Base-by-base conservation (phyloP, 2,113 vertebrate species). In the Nasalis larvatus region DNA sequence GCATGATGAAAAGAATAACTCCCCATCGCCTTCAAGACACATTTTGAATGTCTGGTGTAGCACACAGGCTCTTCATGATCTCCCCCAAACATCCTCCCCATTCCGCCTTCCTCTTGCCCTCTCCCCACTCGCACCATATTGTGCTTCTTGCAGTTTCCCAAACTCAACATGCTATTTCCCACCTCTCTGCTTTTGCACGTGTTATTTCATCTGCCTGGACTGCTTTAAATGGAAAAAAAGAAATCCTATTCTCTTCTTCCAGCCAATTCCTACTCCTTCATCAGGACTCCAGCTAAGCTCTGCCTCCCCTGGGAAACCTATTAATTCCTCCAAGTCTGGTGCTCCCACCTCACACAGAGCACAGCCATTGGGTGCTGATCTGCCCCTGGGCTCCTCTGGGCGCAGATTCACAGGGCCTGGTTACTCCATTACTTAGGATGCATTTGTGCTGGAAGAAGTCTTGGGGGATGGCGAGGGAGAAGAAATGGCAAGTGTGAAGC, bases 121-220 rank as follows among this genome's bases (percentile, higher is more conserved):
- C 30, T 40, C 73, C 60, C 35, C 13, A 3, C 84, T 68, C 3
- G 23, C 81, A 82, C 74, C 40, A 35, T 35, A 74, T 35, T 89
- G 91, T 54, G 73, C 96, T 96, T 91, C 96, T 92, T 30, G 85
- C 90, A 68, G 95, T 89, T 89, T 93, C 74, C 88, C 89, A 45
- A 69, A 81, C 96, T 92, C 58, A 0, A 30, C 77, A 18, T 85
- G 91, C 91, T 56, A 69, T 96, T 97, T 98, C 96, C 91, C 96
- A 95, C 96, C 96, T 94, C 96, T 83, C 89, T 91, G 86, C 96
- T 89, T 96, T 56, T 73, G 89, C 78, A 77, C 81, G 9, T 63
- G 95, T 37, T 91, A 94, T 94, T 93, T 97, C 86, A 74, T 89
- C 82, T 89, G 95, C 88, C 95, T 82, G 88, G 85, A 88, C 90